Evolutionary conservation across 2,888 invertebrate genomes (phyloP).

Genomic region (Epirrhoe alternata): DNA sequence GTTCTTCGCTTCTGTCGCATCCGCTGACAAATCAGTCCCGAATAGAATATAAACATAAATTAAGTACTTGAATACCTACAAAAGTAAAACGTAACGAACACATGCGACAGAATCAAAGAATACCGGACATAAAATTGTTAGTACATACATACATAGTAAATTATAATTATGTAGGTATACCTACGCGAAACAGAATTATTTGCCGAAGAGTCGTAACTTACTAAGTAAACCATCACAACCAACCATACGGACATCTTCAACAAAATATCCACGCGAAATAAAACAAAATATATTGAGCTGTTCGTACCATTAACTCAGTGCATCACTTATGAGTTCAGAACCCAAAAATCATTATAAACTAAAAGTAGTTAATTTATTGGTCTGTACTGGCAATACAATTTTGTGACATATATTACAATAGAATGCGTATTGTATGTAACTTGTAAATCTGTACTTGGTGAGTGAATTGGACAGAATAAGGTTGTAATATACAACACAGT

Average conservation of each 20-base stretch:
- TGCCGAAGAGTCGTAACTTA: conserved; percentile 79
- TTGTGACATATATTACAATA: conserved; percentile 77
- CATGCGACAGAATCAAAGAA: conserved; percentile 56
- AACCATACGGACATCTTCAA: conserved; percentile 83
- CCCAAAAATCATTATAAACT: conserved; percentile 68
- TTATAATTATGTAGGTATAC: conserved; percentile 60
- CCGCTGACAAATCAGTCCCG: conserved; percentile 45
- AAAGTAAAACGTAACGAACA: conserved; percentile 56
- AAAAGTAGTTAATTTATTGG: conserved; percentile 70
- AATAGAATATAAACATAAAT: conserved; percentile 53
- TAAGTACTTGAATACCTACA: conserved; percentile 57
- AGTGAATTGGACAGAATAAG: conserved; percentile 81
- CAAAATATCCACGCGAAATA: conserved; percentile 72
- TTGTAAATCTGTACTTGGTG: conserved; percentile 75
- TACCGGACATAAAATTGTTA: conserved; percentile 58
- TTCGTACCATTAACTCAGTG: conserved; percentile 68
- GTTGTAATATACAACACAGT: conserved; percentile 66
- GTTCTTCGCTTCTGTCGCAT: conserved; percentile 52
- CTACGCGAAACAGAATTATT: conserved; percentile 69
- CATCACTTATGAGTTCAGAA: conserved; percentile 72
- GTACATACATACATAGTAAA: conserved; percentile 72
- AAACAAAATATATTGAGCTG: conserved; percentile 75
- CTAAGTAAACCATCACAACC: conserved; percentile 85
- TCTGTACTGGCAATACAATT: conserved; percentile 79
- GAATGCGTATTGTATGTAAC: conserved; percentile 77